A percentile compares a stretch with the other conserved stretches of the same genome.
These are phyloP conservation scores for Microcebus jonahi DNA, from an alignment of 2,113 vertebrate species.

Conservation along the genomic window DNA sequence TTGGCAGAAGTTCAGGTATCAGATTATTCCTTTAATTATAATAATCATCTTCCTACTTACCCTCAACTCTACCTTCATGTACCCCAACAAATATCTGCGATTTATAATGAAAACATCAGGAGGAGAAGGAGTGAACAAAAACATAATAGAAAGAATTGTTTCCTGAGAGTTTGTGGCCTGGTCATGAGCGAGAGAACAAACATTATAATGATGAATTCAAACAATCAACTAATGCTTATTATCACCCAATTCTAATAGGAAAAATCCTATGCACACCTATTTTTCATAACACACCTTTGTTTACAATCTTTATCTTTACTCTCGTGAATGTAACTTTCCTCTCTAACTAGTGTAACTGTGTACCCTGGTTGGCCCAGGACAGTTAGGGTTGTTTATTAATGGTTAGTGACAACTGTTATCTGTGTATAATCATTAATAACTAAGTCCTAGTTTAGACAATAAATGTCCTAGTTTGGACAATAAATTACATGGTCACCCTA, in stretches of 20 bases:
- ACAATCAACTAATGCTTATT: neutral
- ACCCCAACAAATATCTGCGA: neutral
- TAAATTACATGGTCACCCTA: neutral
- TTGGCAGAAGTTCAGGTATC: neutral
- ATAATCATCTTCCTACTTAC: neutral
- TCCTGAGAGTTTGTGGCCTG: neutral
- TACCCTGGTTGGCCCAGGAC: neutral
- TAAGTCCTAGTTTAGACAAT: constrained; percentile 20
- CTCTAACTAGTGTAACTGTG: neutral
- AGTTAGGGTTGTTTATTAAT: neutral
- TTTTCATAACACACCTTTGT: neutral
- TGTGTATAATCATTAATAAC: constrained; percentile 4
- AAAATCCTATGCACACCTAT: neutral
- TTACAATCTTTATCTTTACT: neutral
- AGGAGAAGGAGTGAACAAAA: neutral
- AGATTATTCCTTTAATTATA: constrained; percentile 40
- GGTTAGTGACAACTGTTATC: neutral
- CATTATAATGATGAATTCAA: neutral
- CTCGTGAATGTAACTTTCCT: neutral
- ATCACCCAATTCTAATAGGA: neutral
- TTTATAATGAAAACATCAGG: neutral
- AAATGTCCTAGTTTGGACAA: neutral
- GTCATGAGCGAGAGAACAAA: neutral
- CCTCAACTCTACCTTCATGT: neutral
- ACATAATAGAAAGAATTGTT: neutral